A percentile compares a stretch with the other conserved stretches of the same genome.
Conservation (phyloP, 2,797 vertebrate species). For the Astyanax mexicanus region DNA sequence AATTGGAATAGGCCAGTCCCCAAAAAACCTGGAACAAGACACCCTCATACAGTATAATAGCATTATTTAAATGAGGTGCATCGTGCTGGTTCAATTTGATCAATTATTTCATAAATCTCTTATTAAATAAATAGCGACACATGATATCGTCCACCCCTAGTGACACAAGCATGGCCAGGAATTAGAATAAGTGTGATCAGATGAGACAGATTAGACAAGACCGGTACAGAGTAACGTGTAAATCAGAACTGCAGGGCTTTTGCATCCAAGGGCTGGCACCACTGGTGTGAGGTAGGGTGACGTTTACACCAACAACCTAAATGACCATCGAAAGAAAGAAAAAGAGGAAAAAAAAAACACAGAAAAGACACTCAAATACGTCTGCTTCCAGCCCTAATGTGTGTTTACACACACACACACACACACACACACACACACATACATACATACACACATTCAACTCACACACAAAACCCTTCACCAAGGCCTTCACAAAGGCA, state of each 20-base stretch:
- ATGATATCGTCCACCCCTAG: no score
- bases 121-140: no score
- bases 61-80: no score
- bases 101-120: no score
- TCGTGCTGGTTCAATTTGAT: no score
- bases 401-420: conserved; percentile 26
- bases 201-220: conserved; percentile 66
- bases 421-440: conserved; percentile 32
- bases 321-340: not conserved
- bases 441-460: conserved; percentile 34
- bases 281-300: conserved; percentile 85
- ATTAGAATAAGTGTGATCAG: conserved; percentile 65
- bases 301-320: conserved; percentile 66
- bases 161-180: conserved; percentile 58
- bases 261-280: conserved; percentile 78
- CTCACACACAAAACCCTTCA: no score
- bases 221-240: conserved; percentile 51
- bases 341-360: not conserved
- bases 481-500: conserved; percentile 61
- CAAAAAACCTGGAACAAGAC: no score
- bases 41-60: no score
- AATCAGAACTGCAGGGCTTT: conserved; percentile 68
- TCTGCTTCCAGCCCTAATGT: not conserved
- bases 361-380: not conserved
- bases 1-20: no score